A percentile compares a stretch with the other conserved stretches of the same genome.
These are phyloP conservation scores for Mergus octosetaceus DNA, from an alignment of 2,797 vertebrate species.

Conservation along the genomic window DNA sequence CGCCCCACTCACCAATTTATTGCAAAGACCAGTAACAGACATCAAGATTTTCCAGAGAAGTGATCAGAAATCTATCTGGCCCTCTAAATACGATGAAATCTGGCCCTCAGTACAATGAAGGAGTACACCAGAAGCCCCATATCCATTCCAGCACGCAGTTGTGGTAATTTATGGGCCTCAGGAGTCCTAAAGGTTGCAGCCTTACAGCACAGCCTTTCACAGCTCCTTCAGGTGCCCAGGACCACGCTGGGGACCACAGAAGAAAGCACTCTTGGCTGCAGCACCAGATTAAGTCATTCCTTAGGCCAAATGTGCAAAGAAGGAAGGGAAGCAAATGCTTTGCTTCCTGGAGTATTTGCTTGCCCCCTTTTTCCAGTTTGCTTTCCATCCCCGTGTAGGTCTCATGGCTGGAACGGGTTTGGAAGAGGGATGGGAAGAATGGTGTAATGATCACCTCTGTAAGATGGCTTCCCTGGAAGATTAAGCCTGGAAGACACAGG, in stretches of 20 bases:
- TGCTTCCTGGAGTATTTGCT: neutral
- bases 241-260: accelerated
- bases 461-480: neutral
- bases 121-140: neutral
- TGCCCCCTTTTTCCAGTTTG: neutral
- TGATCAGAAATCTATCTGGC: neutral
- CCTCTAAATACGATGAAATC: accelerated
- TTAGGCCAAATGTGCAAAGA: neutral
- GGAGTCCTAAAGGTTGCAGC: neutral
- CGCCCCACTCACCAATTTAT: neutral
- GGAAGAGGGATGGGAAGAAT: neutral
- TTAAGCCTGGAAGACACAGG: neutral
- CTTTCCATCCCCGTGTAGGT: neutral
- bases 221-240: neutral
- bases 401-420: neutral
- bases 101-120: neutral
- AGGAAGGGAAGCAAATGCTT: neutral
- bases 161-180: neutral
- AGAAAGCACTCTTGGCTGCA: neutral
- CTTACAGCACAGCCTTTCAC: accelerated
- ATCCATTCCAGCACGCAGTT: accelerated
- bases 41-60: neutral
- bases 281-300: neutral
- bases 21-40: neutral
- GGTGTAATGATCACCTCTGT: neutral